These are phyloP conservation scores for Eulithis testata DNA, from an alignment of 2,888 invertebrate species.

Conservation along the genomic window DNA sequence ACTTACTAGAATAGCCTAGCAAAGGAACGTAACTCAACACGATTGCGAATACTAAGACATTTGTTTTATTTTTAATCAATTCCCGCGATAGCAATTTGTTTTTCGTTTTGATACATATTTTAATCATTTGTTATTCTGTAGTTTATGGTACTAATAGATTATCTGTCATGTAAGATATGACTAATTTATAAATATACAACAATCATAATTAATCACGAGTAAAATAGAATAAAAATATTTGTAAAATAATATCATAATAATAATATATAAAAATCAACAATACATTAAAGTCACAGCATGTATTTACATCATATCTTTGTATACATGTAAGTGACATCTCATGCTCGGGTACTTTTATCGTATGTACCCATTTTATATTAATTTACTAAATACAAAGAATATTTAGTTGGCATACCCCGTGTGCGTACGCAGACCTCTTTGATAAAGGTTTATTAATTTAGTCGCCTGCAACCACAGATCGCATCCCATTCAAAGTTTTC, in stretches of 20 bases:
- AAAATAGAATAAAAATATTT: slow-evolving; percentile 69
- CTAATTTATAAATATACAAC: slow-evolving; percentile 66
- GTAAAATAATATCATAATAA: slow-evolving; percentile 65
- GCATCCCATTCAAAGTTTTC: slow-evolving; percentile 54
- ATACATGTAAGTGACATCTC: slow-evolving; percentile 57
- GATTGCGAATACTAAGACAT: slow-evolving; percentile 16
- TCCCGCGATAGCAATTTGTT: slow-evolving; percentile 69
- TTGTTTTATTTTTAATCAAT: slow-evolving; percentile 65
- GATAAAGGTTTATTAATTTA: slow-evolving; percentile 9
- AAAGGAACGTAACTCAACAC: slow-evolving; percentile 16
- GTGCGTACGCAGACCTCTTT: slow-evolving; percentile 41
- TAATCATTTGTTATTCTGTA: slow-evolving; percentile 50
- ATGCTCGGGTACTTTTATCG: slow-evolving; percentile 59
- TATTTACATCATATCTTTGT: slow-evolving; percentile 57
- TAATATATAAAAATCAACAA: slow-evolving; percentile 65
- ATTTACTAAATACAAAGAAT: slow-evolving; percentile 55
- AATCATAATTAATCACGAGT: slow-evolving; percentile 59
- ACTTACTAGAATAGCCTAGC: slow-evolving; percentile 16
- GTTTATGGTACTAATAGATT: slow-evolving; percentile 57
- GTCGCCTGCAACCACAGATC: slow-evolving; percentile 28
- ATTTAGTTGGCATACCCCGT: slow-evolving; percentile 60
- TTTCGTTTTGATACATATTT: slow-evolving; percentile 41
- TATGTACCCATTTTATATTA: slow-evolving; percentile 68
- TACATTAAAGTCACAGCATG: slow-evolving; percentile 74
- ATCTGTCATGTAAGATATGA: slow-evolving; percentile 74